Percentiles rank a stretch among this genome's conserved stretches.
phyloP scores from a whole-genome alignment of 2,888 invertebrate genomes.

The Camptogramma bilineatum region DNA sequence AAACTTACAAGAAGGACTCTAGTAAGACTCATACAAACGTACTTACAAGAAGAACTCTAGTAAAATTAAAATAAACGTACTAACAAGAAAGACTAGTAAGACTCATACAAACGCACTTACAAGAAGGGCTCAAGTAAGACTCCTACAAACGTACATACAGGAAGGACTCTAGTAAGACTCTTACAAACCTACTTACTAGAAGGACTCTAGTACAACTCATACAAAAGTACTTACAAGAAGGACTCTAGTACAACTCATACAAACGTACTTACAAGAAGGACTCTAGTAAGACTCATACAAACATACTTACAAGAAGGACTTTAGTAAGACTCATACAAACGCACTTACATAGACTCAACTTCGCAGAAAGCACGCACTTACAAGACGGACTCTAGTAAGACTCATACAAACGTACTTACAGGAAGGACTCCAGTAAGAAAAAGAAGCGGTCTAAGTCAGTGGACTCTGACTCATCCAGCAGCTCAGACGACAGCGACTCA shows the following conservation, averaged over 20 bases:
- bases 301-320: too few relatives aligned
- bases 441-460: conserved; percentile 86
- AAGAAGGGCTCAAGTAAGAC: conserved; percentile 74
- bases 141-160: conserved; percentile 3
- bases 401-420: conserved; percentile 1
- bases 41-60: conserved; percentile 64
- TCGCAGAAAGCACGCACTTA: too few relatives aligned
- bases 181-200: conserved; percentile 37
- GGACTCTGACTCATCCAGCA: conserved; percentile 80
- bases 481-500: conserved; percentile 70
- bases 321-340: too few relatives aligned
- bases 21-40: conserved; percentile 60
- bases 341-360: too few relatives aligned
- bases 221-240: conserved; percentile 49
- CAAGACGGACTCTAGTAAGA: too few relatives aligned
- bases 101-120: neutral
- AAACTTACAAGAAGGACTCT: conserved; percentile 61
- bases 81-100: too few relatives aligned
- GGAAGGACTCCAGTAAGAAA: conserved; percentile 78
- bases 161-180: conserved; percentile 74
- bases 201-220: conserved; percentile 65
- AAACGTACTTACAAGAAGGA: too few relatives aligned
- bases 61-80: conserved; percentile 86
- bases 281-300: too few relatives aligned
- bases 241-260: conserved; percentile 64